Evolutionary conservation across 1,140 invertebrate genomes (phyloP), one percentile per base, ranked within the genome.

Genomic region (Oedothorax gibbosus): DNA sequence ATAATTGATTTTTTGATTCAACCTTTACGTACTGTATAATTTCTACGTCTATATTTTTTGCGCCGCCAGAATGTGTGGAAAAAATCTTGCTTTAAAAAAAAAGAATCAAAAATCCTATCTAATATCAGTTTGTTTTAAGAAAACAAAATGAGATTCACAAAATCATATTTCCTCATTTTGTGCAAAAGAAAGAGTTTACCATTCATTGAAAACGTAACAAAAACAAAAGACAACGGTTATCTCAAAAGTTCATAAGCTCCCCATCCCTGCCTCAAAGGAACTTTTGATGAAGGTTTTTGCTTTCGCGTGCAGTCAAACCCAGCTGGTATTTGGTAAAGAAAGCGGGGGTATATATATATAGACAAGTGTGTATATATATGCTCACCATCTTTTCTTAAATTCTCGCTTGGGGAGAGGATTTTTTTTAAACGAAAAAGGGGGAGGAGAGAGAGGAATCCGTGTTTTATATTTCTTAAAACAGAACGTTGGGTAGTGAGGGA

Each of bases 261-360:
- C 20, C 14, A 71, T 18, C 53, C 20, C 51, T 18, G n/a, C 56
- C 14, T 49, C n/a, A 20, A 49, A 68, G 53, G 66, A 82, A 82
- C n/a, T 82, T 82, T 73, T 82, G 80, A 79, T 82, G 69, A 82
- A 64, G 80, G 80, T 73, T 82, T 62, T 64, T 73, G 50, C 66
- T 82, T 64, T 66, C 53, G 80, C 80, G 80, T 82, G 80, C 80
- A 82, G 80, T 82, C 80, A 82, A 64, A n/a, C 51, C 50, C 80
- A 82, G 68, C 68, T 82, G 80, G 18, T 60, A 56, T 82, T 82
- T 82, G 11, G 69, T 20, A 62, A 81, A 81, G 57, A 73, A 73
- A 56, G 12, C 51, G 51, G 60, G 57, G 21, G 5, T 65, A 20
- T 77, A 18, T 77, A 51, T 77, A 11, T 20, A 12, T n/a, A 53